Evolutionary conservation across 1,140 invertebrate species (phyloP), one percentile per base, ranked within the genome.

Genomic region (Linepithema humile): DNA sequence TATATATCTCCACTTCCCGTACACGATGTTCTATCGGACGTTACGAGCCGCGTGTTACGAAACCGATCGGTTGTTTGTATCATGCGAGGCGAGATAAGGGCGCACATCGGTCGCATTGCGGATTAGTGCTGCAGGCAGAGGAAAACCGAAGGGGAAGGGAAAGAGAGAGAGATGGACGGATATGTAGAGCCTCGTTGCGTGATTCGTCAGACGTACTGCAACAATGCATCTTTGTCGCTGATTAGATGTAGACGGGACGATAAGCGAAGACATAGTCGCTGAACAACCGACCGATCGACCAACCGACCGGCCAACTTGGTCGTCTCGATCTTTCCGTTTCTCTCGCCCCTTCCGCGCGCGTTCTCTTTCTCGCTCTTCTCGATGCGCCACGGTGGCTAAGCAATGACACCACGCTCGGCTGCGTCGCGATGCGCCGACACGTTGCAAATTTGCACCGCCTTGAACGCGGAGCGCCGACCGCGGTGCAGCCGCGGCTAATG

Each of bases 181-280:
- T 32, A 69, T 7, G 50, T 70, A 74, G 23, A 84, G 48, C 10
- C 64, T 85, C 87, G 90, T 88, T 80, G 89, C 86, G 85, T 85
- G 85, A 93, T 92, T 85, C 88, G 91, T 92, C 91, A 91, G 78
- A 40, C 64, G 48, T 70, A 82, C 50, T 85, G 77, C 65, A 90
- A 92, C 91, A 91, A 93, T 93, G 90, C 87, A 90, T 93, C 91
- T 88, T 90, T 85, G 89, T 90, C 90, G 73, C 65, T 91, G 91
- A 93, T 93, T 92, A 93, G 90, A 93, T 93, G 91, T 75, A 74
- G 80, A 83, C 88, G 32, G 17, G 20, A 67, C 88, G 92, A 92
- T 92, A 92, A 90, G 70, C 73, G 82, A 50, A 50, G 83, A 78
- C 82, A 84, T 40, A 57, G 45, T 84, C 40, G 86, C 38, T 55